Conservation (phyloP, 2,113 vertebrate species). For the Rhea pennata region DNA sequence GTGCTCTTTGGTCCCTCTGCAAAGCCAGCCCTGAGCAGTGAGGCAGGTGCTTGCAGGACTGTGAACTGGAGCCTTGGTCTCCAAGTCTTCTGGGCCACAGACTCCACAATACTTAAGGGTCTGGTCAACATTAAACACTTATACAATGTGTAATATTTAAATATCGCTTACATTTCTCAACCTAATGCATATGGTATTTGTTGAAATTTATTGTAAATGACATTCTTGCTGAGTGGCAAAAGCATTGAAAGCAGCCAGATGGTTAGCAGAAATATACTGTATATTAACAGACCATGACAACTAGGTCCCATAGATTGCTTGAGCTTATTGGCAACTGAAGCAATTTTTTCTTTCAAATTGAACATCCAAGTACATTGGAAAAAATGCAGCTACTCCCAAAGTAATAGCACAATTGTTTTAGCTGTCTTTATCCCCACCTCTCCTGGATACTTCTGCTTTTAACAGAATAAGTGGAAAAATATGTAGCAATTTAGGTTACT, state of each 20-base stretch:
- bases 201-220: constrained; percentile 23
- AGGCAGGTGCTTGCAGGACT: background rate
- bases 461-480: constrained; percentile 37
- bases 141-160: background rate
- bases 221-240: constrained; percentile 14
- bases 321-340: background rate
- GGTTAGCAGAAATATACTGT: background rate
- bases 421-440: background rate
- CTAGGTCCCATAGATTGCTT: background rate
- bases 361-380: background rate
- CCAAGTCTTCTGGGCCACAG: background rate
- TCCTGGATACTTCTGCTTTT: background rate
- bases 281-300: background rate
- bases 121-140: background rate
- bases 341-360: background rate
- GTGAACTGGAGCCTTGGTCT: background rate
- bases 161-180: constrained; percentile 3
- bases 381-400: background rate
- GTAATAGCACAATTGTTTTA: background rate
- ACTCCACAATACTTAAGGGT: background rate
- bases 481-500: background rate
- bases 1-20: background rate
- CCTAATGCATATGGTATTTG: constrained; percentile 12
- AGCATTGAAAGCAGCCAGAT: constrained; percentile 11
- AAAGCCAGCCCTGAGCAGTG: background rate